Percentiles rank a stretch among this genome's conserved stretches.
phyloP scores from a whole-genome alignment of 35 echinoderm and acorn worm genomes.

The Diadema setosum region DNA sequence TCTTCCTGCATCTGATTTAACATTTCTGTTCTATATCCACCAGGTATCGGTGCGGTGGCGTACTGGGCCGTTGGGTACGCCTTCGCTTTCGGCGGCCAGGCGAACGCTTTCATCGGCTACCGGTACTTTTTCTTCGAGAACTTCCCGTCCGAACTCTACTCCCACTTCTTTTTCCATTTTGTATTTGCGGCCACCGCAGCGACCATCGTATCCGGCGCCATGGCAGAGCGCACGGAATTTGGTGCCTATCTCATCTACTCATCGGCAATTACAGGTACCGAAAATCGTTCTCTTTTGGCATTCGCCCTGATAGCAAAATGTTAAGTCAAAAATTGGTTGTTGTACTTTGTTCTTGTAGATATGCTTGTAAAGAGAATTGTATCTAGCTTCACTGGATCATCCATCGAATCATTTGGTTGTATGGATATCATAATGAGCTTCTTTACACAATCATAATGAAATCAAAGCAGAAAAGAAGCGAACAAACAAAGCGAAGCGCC shows the following conservation, averaged over 20 bases:
- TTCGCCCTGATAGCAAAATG: not conserved
- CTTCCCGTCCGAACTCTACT: constrained; percentile 37
- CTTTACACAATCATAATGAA: not conserved
- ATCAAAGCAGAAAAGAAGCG: too few relatives aligned
- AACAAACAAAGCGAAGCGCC: too few relatives aligned
- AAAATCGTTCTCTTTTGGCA: not conserved
- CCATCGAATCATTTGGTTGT: not conserved
- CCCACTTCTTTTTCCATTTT: constrained; percentile 96
- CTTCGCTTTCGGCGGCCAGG: constrained; percentile 55
- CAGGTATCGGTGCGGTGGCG: constrained; percentile 60
- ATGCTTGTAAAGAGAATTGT: not conserved
- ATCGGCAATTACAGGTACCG: constrained; percentile 81
- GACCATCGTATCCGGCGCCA: constrained; percentile 91
- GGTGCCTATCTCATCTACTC: constrained; percentile 86
- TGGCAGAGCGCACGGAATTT: constrained; percentile 93
- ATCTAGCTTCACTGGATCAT: not conserved
- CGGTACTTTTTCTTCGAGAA: constrained; percentile 62
- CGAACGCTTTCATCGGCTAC: constrained; percentile 58
- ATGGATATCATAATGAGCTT: not conserved
- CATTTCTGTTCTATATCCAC: not conserved
- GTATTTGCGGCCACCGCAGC: constrained; percentile 93
- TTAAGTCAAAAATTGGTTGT: not conserved
- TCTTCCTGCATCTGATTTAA: not conserved
- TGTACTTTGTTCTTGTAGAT: not conserved
- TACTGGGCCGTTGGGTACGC: constrained; percentile 77